A percentile compares a stretch with the other conserved stretches of the same genome.
These are phyloP conservation scores for Phengaris arion DNA, from an alignment of 2,888 invertebrate genomes.

Conservation along the genomic window DNA sequence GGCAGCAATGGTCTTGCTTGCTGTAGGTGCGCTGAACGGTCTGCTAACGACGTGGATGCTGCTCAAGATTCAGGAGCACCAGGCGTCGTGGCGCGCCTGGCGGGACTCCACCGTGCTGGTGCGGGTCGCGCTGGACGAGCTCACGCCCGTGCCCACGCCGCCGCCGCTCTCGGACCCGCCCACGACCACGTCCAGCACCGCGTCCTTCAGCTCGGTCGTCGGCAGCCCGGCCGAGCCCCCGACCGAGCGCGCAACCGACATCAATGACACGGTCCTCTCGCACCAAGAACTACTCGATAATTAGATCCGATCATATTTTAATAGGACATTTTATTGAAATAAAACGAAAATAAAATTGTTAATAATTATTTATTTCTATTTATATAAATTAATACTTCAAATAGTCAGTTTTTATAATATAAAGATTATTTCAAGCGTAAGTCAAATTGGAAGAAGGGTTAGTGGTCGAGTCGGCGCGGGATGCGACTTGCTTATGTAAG, in stretches of 20 bases:
- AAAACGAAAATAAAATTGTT: conserved; percentile 53
- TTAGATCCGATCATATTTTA: conserved; percentile 21
- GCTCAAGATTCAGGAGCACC: conserved; percentile 74
- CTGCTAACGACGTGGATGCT: conserved; percentile 74
- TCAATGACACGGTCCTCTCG: conserved; percentile 62
- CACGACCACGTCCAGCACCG: conserved; percentile 45
- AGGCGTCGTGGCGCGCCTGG: conserved; percentile 72
- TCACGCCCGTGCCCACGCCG: conserved; percentile 42
- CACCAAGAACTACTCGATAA: conserved; percentile 48
- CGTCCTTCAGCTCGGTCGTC: conserved; percentile 49
- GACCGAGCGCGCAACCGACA: conserved; percentile 59
- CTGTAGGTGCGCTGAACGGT: conserved; percentile 67
- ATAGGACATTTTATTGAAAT: conserved; percentile 40
- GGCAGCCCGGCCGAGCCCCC: conserved; percentile 50
- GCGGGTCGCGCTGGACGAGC: conserved; percentile 57
- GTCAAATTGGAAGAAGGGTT: conserved; percentile 53
- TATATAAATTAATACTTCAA: conserved; percentile 61
- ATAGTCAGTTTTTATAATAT: conserved; percentile 57
- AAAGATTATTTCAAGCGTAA: conserved; percentile 64
- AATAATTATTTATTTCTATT: conserved; percentile 62
- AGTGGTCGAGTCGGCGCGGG: conserved; percentile 47
- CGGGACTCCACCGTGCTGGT: conserved; percentile 71
- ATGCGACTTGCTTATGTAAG: conserved; percentile 68
- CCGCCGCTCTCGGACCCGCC: conserved; percentile 47
- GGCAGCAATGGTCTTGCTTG: neutral